A percentile compares a stretch with the other conserved stretches of the same genome.
These are phyloP conservation scores for Zaprionus africanus DNA, from an alignment of 1,140 invertebrate species.

Conservation along the genomic window DNA sequence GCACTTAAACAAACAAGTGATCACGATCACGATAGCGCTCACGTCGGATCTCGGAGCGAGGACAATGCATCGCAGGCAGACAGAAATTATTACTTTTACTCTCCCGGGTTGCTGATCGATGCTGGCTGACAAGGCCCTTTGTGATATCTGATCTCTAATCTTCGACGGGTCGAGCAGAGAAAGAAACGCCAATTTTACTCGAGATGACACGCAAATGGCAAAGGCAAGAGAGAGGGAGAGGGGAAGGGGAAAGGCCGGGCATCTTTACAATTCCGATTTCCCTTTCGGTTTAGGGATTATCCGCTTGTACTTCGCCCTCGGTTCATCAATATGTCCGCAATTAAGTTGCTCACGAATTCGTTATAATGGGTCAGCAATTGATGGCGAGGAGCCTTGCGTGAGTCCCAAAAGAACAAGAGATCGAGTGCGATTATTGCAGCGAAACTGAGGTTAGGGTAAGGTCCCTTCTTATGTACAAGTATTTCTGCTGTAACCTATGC, in stretches of 20 bases:
- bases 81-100: constrained; percentile 72
- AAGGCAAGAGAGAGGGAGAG: neutral
- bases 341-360: constrained; percentile 55
- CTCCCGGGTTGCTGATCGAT: constrained; percentile 66
- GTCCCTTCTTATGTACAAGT: neutral
- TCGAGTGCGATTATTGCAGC: constrained; percentile 8
- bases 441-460: constrained; percentile 6
- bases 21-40: constrained; percentile 53
- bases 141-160: constrained; percentile 70
- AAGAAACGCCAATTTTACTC: constrained; percentile 77
- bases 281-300: constrained; percentile 33
- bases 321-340: constrained; percentile 52
- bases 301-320: constrained; percentile 19
- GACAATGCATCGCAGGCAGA: constrained; percentile 21
- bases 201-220: constrained; percentile 80
- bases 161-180: constrained; percentile 29
- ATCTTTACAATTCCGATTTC: constrained; percentile 26
- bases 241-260: neutral
- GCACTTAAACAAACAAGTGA: constrained; percentile 78
- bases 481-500: constrained; percentile 35
- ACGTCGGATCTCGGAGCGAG: constrained; percentile 22
- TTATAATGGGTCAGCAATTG: constrained; percentile 58
- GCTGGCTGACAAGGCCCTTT: constrained; percentile 59
- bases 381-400: constrained; percentile 44
- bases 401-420: constrained; percentile 33